Evolutionary conservation across 2,113 vertebrate species (phyloP), one percentile per base, ranked within the genome.

Genomic region (Hyla sarda): DNA sequence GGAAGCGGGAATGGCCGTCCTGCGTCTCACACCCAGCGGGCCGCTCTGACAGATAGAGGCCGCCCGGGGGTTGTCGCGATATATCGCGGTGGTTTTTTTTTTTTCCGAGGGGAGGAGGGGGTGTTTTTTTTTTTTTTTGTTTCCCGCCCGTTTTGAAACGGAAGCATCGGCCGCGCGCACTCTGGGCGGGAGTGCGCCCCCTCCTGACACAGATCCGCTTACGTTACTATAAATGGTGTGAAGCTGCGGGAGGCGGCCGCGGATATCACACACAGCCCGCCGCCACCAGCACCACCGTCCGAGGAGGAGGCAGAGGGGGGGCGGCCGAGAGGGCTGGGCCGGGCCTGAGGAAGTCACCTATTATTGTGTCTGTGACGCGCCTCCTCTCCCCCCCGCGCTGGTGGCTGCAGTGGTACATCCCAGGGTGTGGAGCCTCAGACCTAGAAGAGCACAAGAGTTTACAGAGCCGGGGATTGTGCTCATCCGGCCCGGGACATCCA

Each of bases 141-240:
- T 85, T 85, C 84, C 84, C 84, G 84, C 84, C 84, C 75, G 83
- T 77, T 85, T 85, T 48, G 82, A 85, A 85, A 60, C 82, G 83
- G 83, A 85, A 65, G 74, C 84, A n/a, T 8, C 73, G 74, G 41
- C 60, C 11, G 47, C 85, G 82, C 82, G 80, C 75, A 69, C 50
- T 8, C 5, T 4, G 47, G 67, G 67, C 71, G 89, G 74, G 60
- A 81, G 83, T 41, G 84, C 72, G 83, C 79, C 74, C 72, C 47
- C 87, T 58, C 73, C 90, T 92, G 90, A 88, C 92, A 91, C 93
- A 93, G 93, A 92, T 92, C 91, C 90, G 89, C 92, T 91, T 34
- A 65, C 83, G 92, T 95, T 94, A 94, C 95, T 96, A 96, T 96
- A 96, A 95, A 96, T 96, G 94, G 95, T 93, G 90, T 88, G 89